phyloP scores from a whole-genome alignment of 1,140 invertebrate genomes.

The Drosophila mayri region DNA sequence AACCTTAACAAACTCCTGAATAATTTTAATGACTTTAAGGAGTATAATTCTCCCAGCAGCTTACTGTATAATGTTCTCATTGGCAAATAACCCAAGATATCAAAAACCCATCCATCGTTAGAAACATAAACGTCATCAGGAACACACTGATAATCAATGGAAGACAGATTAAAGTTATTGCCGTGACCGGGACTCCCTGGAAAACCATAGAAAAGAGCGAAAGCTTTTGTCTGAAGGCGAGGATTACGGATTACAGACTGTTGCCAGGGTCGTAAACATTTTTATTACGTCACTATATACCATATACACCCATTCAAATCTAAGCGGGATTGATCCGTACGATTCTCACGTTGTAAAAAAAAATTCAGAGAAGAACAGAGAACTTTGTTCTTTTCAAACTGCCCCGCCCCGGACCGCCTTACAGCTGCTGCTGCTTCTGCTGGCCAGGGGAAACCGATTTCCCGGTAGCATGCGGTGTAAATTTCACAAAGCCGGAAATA shows the following conservation, averaged over 20 bases:
- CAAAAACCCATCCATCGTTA: constrained; percentile 26
- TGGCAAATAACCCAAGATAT: constrained; percentile 17
- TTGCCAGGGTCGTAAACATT: constrained; percentile 46
- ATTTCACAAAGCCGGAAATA: constrained; percentile 79
- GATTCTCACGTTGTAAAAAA: constrained; percentile 52
- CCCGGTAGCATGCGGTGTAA: constrained; percentile 62
- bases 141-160: constrained; percentile 29
- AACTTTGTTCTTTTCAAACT: constrained; percentile 49
- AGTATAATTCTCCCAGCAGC: background rate
- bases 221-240: constrained; percentile 38
- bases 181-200: constrained; percentile 24
- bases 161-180: constrained; percentile 45
- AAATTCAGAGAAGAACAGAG: background rate
- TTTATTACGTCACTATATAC: constrained; percentile 33
- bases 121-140: constrained; percentile 23
- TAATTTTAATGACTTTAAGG: background rate
- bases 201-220: constrained; percentile 14
- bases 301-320: constrained; percentile 31
- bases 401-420: constrained; percentile 20
- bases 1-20: background rate
- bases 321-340: constrained; percentile 35
- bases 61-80: background rate
- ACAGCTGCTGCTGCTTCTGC: constrained; percentile 17
- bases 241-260: constrained; percentile 49
- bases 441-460: constrained; percentile 32